Evolutionary conservation across 2,113 vertebrate genomes (phyloP).

Genomic region (Glaucidium brasilianum): DNA sequence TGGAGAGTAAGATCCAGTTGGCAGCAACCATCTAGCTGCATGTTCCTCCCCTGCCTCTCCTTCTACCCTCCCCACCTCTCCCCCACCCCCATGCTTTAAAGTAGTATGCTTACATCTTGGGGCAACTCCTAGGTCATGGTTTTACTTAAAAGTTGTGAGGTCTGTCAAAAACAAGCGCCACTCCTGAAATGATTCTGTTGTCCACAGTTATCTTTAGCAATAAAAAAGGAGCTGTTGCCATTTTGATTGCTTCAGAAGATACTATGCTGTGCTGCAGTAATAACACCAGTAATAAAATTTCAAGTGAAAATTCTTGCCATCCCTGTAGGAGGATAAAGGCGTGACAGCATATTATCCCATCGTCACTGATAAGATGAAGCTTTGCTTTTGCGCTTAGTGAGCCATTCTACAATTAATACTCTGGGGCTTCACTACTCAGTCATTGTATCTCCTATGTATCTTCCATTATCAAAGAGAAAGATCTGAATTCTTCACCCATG

Average conservation of each 20-base stretch:
- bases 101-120: not conserved
- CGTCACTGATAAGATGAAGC: not conserved
- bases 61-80: too few species aligned
- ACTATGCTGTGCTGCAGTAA: not conserved
- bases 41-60: not conserved
- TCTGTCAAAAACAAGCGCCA: not conserved
- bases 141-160: not conserved
- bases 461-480: not conserved
- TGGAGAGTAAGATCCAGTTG: not conserved
- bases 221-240: not conserved
- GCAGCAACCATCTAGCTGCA: not conserved
- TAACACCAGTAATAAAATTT: not conserved
- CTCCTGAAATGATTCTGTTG: not conserved
- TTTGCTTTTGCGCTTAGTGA: not conserved
- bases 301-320: slow-evolving; percentile 1
- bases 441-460: not conserved
- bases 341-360: not conserved
- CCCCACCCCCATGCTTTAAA: not conserved
- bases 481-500: not conserved
- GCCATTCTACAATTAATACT: not conserved
- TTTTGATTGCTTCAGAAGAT: slow-evolving; percentile 24
- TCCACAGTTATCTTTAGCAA: not conserved
- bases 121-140: not conserved
- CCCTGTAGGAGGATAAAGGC: not conserved
- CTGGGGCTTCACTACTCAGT: not conserved